Percentiles rank a stretch among this genome's conserved stretches.
These are phyloP conservation scores for Pristionchus mayeri DNA, from an alignment of 2,888 invertebrate species.

Conservation along the genomic window DNA sequence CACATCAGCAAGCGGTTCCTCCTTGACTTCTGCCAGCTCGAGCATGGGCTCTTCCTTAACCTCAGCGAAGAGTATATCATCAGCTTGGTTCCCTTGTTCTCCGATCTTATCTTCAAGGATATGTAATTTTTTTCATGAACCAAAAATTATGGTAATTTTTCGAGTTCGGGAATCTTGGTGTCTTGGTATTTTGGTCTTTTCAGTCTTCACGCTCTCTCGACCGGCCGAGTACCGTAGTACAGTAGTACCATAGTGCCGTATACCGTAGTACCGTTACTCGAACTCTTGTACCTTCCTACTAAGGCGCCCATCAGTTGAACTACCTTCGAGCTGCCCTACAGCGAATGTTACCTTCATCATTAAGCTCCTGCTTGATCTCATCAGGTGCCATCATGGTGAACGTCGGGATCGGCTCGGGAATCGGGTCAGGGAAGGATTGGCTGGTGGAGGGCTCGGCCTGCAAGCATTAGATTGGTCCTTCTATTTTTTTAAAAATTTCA, in stretches of 20 bases:
- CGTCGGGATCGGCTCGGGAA: too few species aligned
- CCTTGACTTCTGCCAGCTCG: neutral
- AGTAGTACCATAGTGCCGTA: neutral
- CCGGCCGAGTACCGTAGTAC: neutral
- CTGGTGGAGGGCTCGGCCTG: too few species aligned
- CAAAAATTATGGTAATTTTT: neutral
- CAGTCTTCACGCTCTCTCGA: neutral
- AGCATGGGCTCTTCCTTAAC: neutral
- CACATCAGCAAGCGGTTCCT: neutral
- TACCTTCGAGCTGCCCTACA: too few species aligned
- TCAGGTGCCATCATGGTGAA: too few species aligned
- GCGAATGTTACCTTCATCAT: too few species aligned
- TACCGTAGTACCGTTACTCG: too few species aligned
- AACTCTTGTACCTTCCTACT: too few species aligned
- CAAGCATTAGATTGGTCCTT: neutral
- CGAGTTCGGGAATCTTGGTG: neutral
- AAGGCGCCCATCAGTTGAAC: too few species aligned
- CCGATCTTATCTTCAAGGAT: neutral
- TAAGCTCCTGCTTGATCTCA: too few species aligned
- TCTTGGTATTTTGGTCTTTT: neutral
- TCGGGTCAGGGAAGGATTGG: too few species aligned
- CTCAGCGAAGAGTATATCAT: neutral
- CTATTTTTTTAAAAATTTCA: neutral
- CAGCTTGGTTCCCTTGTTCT: neutral
- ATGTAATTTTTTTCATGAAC: neutral